Evolutionary conservation across 2,113 vertebrate species (phyloP), one percentile per base, ranked within the genome.

Genomic region (Salvator merianae): DNA sequence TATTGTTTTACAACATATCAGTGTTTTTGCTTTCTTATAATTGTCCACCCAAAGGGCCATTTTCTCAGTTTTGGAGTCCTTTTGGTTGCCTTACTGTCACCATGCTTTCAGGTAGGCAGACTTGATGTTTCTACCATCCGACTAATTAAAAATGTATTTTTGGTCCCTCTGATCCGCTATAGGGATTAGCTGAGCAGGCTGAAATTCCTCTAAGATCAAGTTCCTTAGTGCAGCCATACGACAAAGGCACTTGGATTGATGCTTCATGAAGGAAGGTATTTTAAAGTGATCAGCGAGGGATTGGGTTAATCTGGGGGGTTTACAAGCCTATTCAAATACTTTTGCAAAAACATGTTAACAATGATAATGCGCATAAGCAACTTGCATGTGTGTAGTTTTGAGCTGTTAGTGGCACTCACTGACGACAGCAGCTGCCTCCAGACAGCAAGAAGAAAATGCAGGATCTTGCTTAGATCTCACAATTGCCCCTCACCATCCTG

Each of bases 31-130:
- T 30, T 36, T 10, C 0, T 69, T 30, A 2, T 47, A 26, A 0
- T 3, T n/a, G 20, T 47, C n/a, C 22, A 20, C 18, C 24, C 18
- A 1, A 62, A 83, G 36, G 3, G 22, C 71, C 18, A 70, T 66
- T 1, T 4, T 36, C 4, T 0, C n/a, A 65, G 66, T 40, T 38
- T 43, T 5, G 0, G 1, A 2, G 1, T 47, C 0, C 4, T 5
- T 0, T 69, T 69, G 18, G 1, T 1, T 5, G 3, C 7, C 7
- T 71, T 16, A 20, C 2, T 14, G 28, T 22, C 22, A 0, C 38
- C 4, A 34, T 1, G 22, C 14, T 24, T 74, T 36, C 55, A 20
- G 24, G 32, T 66, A 36, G 47, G 3, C 13, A 74, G 26, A 0
- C 16, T 16, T 40, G 72, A 70, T 34, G 2, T n/a, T 63, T 14